Evolutionary conservation across 1,140 invertebrate species (phyloP), one percentile per base, ranked within the genome.

Genomic region (Meloidogyne hapla): DNA sequence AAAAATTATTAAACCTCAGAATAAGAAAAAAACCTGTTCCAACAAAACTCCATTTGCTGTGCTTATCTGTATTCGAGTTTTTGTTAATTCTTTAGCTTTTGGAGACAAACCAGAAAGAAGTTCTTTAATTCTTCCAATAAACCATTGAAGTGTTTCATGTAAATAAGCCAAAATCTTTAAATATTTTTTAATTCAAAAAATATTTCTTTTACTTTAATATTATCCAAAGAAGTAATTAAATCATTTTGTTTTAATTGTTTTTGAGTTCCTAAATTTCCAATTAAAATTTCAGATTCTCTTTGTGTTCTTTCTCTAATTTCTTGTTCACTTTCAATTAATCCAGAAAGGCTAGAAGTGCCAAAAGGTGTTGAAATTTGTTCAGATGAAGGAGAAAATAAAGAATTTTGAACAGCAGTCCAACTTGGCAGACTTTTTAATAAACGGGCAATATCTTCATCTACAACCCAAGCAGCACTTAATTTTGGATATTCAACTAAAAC

Each of bases 391-490:
- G 71, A 73, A 62, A 48, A 80, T 33, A 77, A 66, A 68, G 61
- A 67, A 61, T 75, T 74, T 33, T 65, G 45, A 28, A 81, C 48
- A 26, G 77, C 69, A n/a, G 75, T 64, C 83, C 83, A 84, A 25
- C 67, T 83, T 4, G 81, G 83, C 21, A 84, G 66, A 62, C 78
- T 77, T 69, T 85, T 84, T 42, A 89, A 90, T 88, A 95, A 94
- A 77, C 94, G 89, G 87, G 92, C 94, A 73, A 97, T 96, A 87
- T 97, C 94, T 80, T 94, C 93, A 88, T 97, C 94, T 79, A 94
- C 93, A 1, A 94, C 90, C 94, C 94, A 96, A 33, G 92, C 91
- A 8, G 93, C 93, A 83, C 93, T 94, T 75, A 94, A 92, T 42
- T 94, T 91, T 69, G 91, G 88, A 80, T 92, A 91, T 81, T 93